These are phyloP conservation scores for Limnothrissa miodon DNA, from an alignment of 2,113 vertebrate species.

Conservation along the genomic window DNA sequence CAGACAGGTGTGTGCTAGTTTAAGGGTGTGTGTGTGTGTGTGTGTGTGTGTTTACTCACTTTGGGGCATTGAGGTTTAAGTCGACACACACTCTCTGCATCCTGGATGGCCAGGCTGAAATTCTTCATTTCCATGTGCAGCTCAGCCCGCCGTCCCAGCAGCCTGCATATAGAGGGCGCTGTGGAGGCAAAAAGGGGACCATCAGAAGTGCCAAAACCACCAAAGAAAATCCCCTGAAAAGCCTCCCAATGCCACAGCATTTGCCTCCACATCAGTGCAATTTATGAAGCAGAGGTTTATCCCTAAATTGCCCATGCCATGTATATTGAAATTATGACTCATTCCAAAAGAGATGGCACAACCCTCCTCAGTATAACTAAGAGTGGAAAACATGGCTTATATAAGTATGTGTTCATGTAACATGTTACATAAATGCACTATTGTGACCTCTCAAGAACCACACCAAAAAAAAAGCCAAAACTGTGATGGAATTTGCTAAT, in stretches of 20 bases:
- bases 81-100: slow-evolving; percentile 71
- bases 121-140: slow-evolving; percentile 78
- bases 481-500: not conserved
- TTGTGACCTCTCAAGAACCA: not conserved
- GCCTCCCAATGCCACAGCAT: not conserved
- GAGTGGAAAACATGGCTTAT: not conserved
- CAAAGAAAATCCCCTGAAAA: not conserved
- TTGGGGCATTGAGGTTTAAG: slow-evolving; percentile 77
- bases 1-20: not conserved
- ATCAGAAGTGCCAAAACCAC: not conserved
- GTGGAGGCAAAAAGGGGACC: slow-evolving; percentile 29
- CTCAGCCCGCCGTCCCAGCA: slow-evolving; percentile 78
- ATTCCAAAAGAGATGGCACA: not conserved
- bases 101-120: slow-evolving; percentile 79
- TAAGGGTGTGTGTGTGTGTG: not conserved
- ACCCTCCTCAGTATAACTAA: not conserved
- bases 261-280: not conserved
- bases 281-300: not conserved
- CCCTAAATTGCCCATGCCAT: not conserved
- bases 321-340: not conserved
- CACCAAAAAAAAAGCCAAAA: not conserved
- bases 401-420: slow-evolving; percentile 28
- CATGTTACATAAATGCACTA: slow-evolving; percentile 11
- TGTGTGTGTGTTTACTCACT: slow-evolving; percentile 61
- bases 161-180: slow-evolving; percentile 77